Conservation (phyloP, 2,888 invertebrate genomes). For the Invenusta paracnida region DNA sequence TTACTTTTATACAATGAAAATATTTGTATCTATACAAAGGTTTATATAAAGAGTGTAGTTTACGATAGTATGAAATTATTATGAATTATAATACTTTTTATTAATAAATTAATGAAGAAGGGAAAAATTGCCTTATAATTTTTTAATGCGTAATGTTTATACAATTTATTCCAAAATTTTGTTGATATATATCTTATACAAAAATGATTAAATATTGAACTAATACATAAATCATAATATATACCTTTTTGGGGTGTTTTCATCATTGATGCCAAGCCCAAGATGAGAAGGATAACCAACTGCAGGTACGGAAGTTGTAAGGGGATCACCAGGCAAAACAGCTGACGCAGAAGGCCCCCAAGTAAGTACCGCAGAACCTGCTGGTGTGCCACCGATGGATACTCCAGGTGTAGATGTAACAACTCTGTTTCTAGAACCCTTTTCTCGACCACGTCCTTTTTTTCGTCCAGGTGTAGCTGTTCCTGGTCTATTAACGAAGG, state of each 20-base stretch:
- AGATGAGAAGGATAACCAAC: not conserved
- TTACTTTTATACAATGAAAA: too few relatives aligned
- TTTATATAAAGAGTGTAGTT: too few relatives aligned
- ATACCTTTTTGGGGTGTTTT: not conserved
- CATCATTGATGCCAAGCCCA: slow-evolving; percentile 7
- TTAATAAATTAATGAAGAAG: too few relatives aligned
- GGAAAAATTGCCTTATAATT: too few relatives aligned
- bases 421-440: not conserved
- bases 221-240: too few relatives aligned
- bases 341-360: not conserved
- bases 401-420: not conserved
- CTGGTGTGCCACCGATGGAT: not conserved
- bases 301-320: not conserved
- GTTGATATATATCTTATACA: too few relatives aligned
- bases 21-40: too few relatives aligned
- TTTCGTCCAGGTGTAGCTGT: not conserved
- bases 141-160: too few relatives aligned
- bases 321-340: not conserved
- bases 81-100: too few relatives aligned
- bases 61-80: too few relatives aligned
- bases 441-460: not conserved
- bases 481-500: not conserved
- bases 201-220: too few relatives aligned
- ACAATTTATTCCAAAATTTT: too few relatives aligned
- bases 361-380: not conserved